phyloP scores from a whole-genome alignment of 1,140 invertebrate species.

The Polyergus mexicanus region DNA sequence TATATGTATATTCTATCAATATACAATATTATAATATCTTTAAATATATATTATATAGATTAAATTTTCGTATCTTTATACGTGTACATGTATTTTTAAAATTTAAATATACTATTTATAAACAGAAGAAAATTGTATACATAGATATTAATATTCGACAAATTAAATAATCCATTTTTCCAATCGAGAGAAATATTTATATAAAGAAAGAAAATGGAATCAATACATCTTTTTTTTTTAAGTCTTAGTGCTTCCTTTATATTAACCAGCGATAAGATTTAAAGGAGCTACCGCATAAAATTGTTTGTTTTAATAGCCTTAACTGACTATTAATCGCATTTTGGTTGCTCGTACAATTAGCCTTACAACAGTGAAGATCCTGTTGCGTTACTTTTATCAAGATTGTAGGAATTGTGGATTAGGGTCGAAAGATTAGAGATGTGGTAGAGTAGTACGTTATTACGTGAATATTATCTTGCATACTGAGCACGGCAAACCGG shows the following conservation, averaged over 20 bases:
- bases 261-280: background rate
- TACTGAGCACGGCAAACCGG: background rate
- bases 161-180: constrained; percentile 1
- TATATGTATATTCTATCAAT: background rate
- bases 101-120: constrained; percentile 2
- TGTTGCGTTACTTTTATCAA: constrained; percentile 11
- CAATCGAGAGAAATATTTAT: background rate
- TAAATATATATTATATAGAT: background rate
- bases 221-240: background rate
- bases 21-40: too few species aligned
- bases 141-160: background rate
- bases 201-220: background rate
- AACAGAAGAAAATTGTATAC: background rate
- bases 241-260: background rate
- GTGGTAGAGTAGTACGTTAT: background rate
- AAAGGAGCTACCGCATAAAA: background rate
- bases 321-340: constrained; percentile 19
- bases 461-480: constrained; percentile 30
- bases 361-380: background rate
- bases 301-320: background rate
- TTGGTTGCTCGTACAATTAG: background rate
- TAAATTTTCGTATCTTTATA: background rate
- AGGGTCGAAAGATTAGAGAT: constrained; percentile 27
- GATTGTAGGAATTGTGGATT: constrained; percentile 27
- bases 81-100: background rate